Evolutionary conservation across 2,797 vertebrate species (phyloP).

Genomic region (Syndactyla subalaris): DNA sequence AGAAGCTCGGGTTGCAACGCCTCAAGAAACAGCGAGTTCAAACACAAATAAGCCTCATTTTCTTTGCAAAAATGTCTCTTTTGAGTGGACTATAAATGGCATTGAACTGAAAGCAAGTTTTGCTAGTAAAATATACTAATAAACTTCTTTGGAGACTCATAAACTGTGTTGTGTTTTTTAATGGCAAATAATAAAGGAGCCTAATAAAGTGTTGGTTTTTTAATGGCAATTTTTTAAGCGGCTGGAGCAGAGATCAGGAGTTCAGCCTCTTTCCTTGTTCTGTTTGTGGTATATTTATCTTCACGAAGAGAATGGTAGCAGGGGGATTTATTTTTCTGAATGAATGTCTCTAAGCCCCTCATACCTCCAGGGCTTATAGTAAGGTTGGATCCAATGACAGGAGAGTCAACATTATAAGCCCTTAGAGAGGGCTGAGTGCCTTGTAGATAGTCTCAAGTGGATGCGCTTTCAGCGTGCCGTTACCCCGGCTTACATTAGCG

Average conservation of each 20-base stretch:
- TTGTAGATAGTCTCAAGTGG: slow-evolving; percentile 86
- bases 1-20: background rate
- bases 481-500: slow-evolving; percentile 80
- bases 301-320: slow-evolving; percentile 73
- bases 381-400: slow-evolving; percentile 83
- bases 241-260: slow-evolving; percentile 75
- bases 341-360: slow-evolving; percentile 73
- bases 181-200: slow-evolving; percentile 5
- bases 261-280: slow-evolving; percentile 84
- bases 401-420: slow-evolving; percentile 82
- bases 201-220: background rate
- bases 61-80: background rate
- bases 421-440: slow-evolving; percentile 76
- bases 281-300: slow-evolving; percentile 71
- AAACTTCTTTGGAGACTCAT: slow-evolving; percentile 11
- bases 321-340: slow-evolving; percentile 75
- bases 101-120: slow-evolving; percentile 4
- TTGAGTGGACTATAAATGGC: background rate
- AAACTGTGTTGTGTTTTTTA: background rate
- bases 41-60: background rate
- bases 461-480: slow-evolving; percentile 80
- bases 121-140: slow-evolving; percentile 9
- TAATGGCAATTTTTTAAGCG: slow-evolving; percentile 42
- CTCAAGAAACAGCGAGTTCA: background rate
- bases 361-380: slow-evolving; percentile 80